Evolutionary conservation across 2,888 invertebrate genomes (phyloP).

Genomic region (Scelioninae gen. 2): DNA sequence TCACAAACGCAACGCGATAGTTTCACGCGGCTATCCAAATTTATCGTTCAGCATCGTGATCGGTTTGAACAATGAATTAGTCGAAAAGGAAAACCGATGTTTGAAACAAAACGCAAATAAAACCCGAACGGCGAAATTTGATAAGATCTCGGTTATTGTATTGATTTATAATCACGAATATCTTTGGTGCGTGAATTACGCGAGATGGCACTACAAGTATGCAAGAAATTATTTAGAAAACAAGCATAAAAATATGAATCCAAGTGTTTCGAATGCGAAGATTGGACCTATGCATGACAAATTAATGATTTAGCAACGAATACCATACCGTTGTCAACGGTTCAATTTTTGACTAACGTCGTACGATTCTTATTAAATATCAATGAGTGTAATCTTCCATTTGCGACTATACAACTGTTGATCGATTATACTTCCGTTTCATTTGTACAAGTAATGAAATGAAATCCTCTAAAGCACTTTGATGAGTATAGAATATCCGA

Average conservation of each 20-base stretch:
- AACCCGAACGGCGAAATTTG: too few relatives aligned
- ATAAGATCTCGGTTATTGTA: too few relatives aligned
- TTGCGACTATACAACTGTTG: constrained; percentile 16
- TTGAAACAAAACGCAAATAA: too few relatives aligned
- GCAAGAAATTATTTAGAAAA: too few relatives aligned
- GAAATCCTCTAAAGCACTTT: constrained; percentile 34
- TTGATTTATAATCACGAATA: too few relatives aligned
- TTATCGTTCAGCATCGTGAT: constrained; percentile 10
- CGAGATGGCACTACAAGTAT: too few relatives aligned
- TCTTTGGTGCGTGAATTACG: too few relatives aligned
- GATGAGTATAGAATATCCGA: constrained; percentile 43
- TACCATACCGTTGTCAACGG: neutral
- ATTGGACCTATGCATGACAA: too few relatives aligned
- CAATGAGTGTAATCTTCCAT: constrained; percentile 22
- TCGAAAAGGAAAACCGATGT: neutral
- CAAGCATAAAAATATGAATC: too few relatives aligned
- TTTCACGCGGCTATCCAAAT: constrained; percentile 14
- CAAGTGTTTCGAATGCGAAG: too few relatives aligned
- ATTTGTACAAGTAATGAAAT: constrained; percentile 36
- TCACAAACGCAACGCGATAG: constrained; percentile 16
- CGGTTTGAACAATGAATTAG: neutral
- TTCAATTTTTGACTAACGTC: constrained; percentile 4
- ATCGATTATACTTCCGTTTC: constrained; percentile 36
- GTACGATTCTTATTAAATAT: neutral
- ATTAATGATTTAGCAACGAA: constrained; percentile 1